A percentile compares a stretch with the other conserved stretches of the same genome.
Evolutionary conservation across 2,888 invertebrate genomes (phyloP).

Genomic region (Dryococelus australis): DNA sequence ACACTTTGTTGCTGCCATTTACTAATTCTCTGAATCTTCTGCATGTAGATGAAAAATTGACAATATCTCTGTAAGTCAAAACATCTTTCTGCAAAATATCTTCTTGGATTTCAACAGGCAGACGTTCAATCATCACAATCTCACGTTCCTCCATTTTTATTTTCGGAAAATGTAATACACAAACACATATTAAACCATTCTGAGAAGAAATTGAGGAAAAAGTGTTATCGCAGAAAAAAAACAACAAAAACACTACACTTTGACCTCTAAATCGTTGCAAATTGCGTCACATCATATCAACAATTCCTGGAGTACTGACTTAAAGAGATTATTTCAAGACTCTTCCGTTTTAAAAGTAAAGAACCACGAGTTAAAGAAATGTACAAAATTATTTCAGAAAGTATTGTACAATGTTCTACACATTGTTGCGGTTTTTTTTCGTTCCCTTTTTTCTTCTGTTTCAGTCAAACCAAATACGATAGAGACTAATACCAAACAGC

Average conservation of each 20-base stretch:
- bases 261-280: no score
- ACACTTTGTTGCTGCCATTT: conserved; percentile 59
- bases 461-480: no score
- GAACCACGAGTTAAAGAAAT: no score
- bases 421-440: no score
- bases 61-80: conserved; percentile 56
- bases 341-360: no score
- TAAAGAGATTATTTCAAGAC: no score
- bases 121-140: conserved; percentile 32
- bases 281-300: no score
- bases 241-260: neutral
- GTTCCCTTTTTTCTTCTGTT: no score
- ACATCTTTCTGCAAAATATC: conserved; percentile 38
- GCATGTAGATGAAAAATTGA: conserved; percentile 64
- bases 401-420: no score
- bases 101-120: conserved; percentile 43
- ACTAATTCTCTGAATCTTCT: conserved; percentile 61
- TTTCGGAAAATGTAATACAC: neutral
- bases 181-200: neutral
- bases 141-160: neutral
- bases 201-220: neutral
- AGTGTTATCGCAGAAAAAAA: neutral
- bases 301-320: no score
- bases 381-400: no score
- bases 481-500: no score